Evolutionary conservation across 64 coral and sea anemone genomes (phyloP).

Genomic region (Stichodactyla mertensii): DNA sequence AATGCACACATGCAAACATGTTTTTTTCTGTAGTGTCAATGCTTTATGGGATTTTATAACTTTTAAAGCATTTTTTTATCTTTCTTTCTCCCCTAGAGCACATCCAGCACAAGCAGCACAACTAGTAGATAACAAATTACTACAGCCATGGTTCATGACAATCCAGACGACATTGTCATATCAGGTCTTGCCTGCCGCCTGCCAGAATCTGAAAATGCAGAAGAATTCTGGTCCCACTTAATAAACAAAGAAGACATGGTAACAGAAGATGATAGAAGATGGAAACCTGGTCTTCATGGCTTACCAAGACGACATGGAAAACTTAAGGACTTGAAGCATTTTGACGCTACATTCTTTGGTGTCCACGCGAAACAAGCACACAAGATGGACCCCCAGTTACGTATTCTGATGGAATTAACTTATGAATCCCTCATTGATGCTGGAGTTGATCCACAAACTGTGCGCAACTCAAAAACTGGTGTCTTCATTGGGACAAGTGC

Average conservation of each 20-base stretch:
- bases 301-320: constrained; percentile 70
- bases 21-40: too few species aligned
- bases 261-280: constrained; percentile 75
- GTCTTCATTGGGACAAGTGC: constrained; percentile 76
- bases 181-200: constrained; percentile 79
- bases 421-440: constrained; percentile 84
- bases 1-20: too few species aligned
- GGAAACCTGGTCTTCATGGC: constrained; percentile 85
- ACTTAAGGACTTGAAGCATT: constrained; percentile 81
- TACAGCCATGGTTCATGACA: constrained; percentile 61
- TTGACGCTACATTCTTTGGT: constrained; percentile 80
- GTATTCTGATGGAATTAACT: constrained; percentile 76
- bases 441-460: constrained; percentile 64
- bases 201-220: constrained; percentile 78
- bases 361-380: constrained; percentile 82
- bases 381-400: constrained; percentile 77
- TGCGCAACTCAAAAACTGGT: constrained; percentile 77
- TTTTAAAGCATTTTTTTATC: too few species aligned
- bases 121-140: constrained; percentile 28
- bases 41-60: too few species aligned
- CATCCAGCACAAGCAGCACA: constrained; percentile 14
- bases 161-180: constrained; percentile 61
- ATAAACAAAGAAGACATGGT: constrained; percentile 83
- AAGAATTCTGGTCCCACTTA: constrained; percentile 82
- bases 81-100: neutral